Conservation (phyloP, 2,797 vertebrate species). For the Trematomus bernacchii region DNA sequence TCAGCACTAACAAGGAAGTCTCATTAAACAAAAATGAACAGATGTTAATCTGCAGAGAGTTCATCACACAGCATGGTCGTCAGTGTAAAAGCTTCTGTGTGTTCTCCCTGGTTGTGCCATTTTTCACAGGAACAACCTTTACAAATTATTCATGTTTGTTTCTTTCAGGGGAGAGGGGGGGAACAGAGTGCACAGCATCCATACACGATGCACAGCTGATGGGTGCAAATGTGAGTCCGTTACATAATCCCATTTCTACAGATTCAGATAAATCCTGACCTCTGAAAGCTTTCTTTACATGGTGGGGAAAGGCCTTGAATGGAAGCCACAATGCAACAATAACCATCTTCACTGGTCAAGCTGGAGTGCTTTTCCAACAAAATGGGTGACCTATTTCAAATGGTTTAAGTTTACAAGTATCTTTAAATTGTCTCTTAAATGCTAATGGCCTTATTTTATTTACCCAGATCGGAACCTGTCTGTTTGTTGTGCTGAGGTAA, state of each 20-base stretch:
- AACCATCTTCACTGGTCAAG: background rate
- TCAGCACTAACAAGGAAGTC: conserved; percentile 38
- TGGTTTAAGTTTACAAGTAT: too few species aligned
- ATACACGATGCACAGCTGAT: conserved; percentile 54
- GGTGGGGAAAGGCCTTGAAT: background rate
- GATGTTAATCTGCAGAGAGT: conserved; percentile 27
- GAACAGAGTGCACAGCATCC: conserved; percentile 49
- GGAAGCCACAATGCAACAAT: conserved; percentile 15
- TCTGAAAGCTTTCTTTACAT: conserved; percentile 24
- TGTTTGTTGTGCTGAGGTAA: background rate
- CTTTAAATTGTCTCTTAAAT: too few species aligned
- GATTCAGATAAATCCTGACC: conserved; percentile 60
- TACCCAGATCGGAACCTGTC: background rate
- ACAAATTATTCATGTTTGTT: conserved; percentile 79
- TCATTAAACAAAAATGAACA: conserved; percentile 54
- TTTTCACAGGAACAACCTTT: conserved; percentile 73
- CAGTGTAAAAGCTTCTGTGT: conserved; percentile 64
- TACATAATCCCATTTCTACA: conserved; percentile 76
- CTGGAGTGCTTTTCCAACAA: conserved; percentile 10
- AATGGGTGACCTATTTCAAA: background rate
- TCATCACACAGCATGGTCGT: conserved; percentile 44
- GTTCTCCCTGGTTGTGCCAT: conserved; percentile 59
- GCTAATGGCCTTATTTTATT: background rate
- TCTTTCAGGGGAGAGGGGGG: conserved; percentile 53
- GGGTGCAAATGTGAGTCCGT: conserved; percentile 66